Percentiles rank a stretch among this genome's conserved stretches.
Evolutionary conservation across 1,140 invertebrate species (phyloP).

Genomic region (Bombus sylvicola): DNA sequence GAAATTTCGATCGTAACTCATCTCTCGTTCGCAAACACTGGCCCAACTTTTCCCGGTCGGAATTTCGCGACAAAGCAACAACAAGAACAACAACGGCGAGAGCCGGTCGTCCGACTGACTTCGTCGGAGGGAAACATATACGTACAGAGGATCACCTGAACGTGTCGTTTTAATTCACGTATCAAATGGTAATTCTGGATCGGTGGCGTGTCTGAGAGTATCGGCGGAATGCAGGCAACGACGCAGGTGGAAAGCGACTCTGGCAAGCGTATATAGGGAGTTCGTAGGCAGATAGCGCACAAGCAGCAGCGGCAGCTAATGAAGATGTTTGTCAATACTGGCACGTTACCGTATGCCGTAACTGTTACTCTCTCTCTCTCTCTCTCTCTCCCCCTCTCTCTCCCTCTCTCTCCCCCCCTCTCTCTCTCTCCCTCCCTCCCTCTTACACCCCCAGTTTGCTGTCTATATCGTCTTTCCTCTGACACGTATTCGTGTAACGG

Average conservation of each 20-base stretch:
- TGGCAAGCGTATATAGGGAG: slow-evolving; percentile 50
- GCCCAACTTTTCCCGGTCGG: background rate
- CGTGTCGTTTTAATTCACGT: slow-evolving; percentile 64
- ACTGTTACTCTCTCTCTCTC: slow-evolving; percentile 51
- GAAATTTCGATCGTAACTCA: slow-evolving; percentile 22
- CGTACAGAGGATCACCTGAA: slow-evolving; percentile 32
- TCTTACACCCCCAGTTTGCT: background rate
- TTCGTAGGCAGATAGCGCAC: slow-evolving; percentile 69
- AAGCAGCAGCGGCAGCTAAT: slow-evolving; percentile 70
- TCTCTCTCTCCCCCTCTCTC: no score
- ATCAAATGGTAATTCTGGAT: slow-evolving; percentile 66
- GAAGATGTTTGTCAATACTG: slow-evolving; percentile 78
- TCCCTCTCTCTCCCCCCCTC: background rate
- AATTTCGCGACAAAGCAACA: background rate
- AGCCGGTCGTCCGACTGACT: background rate
- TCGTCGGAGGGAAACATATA: background rate
- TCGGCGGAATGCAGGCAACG: slow-evolving; percentile 60
- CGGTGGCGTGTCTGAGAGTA: slow-evolving; percentile 60
- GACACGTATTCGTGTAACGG: background rate
- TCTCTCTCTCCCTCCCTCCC: background rate
- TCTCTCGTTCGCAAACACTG: background rate
- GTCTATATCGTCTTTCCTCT: slow-evolving; percentile 42
- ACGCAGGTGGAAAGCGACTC: slow-evolving; percentile 46
- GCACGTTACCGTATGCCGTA: slow-evolving; percentile 66
- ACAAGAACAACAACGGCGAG: background rate